Percentiles rank a stretch among this genome's conserved stretches.
Evolutionary conservation across 2,888 invertebrate species (phyloP).

Genomic region (Syrista parreyssii): DNA sequence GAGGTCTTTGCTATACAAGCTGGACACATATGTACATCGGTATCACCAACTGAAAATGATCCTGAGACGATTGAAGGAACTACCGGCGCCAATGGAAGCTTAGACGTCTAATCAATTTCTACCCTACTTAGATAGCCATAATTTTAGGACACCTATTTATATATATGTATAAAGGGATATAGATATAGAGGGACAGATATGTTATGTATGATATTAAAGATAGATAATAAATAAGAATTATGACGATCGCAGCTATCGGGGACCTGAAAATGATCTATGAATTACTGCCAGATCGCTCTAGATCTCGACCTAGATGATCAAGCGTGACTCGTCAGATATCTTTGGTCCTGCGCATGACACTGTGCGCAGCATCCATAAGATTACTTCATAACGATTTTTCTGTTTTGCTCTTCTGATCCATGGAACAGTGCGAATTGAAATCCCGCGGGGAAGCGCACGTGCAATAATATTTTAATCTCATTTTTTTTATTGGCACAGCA

Average conservation of each 20-base stretch:
- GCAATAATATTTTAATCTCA: slow-evolving; percentile 28
- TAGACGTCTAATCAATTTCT: no score
- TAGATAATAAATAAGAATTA: no score
- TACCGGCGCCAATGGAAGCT: no score
- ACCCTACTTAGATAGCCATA: no score
- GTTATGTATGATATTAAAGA: no score
- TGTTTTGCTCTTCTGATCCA: background rate
- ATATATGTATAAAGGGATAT: no score
- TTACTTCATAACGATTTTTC: background rate
- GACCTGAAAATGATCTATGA: slow-evolving; percentile 15
- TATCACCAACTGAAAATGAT: no score
- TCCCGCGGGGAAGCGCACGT: slow-evolving; percentile 13
- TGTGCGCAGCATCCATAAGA: no score
- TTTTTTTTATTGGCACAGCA: slow-evolving; percentile 8
- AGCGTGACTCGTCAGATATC: slow-evolving; percentile 17
- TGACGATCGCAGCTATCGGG: slow-evolving; percentile 37
- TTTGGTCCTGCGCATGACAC: background rate
- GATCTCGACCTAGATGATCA: slow-evolving; percentile 23
- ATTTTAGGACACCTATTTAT: no score
- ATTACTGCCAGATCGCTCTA: slow-evolving; percentile 15
- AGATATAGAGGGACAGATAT: background rate
- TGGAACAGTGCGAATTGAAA: background rate
- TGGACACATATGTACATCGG: no score
- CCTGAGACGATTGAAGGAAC: no score
- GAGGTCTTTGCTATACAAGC: no score